Evolutionary conservation across 2,888 invertebrate species (phyloP), one percentile per base, ranked within the genome.

Genomic region (Nasonovia ribisnigri): DNA sequence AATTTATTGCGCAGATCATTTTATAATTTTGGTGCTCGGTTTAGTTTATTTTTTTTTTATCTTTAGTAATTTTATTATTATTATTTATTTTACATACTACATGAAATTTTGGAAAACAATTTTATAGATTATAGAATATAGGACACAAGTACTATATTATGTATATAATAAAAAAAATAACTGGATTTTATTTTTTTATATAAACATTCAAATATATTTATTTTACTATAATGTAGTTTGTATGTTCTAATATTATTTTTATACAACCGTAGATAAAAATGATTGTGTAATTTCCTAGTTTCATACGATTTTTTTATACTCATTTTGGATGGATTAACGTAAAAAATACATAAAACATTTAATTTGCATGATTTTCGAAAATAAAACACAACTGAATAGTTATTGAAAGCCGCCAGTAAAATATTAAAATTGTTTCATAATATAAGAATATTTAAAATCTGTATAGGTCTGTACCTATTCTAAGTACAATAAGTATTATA

Each of bases 201-300:
- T 16, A 5, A n/a, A 67, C 0, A 67, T 67, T 67, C 16, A 67
- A 67, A 67, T 67, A 36, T 67, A 67, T 67, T n/a, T 67, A 67
- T 36, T 67, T 67, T 16, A 67, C 5, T 16, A 51, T 51, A 46
- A 46, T 46, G 16, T 67, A 5, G 1, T 67, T 67, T n/a, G n/a
- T 67, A n/a, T 67, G 36, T 67, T 67, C n/a, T 67, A 67, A 67
- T 67, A 67, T 67, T 67, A 67, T n/a, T 67, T 67, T 67, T 67
- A 67, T n/a, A n/a, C 6, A 36, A n/a, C 67, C 1, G 2, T n/a
- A 77, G 36, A 36, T 77, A 77, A 77, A 77, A 77, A 36, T 36
- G 20, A 20, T 77, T 77, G 3, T 77, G 8, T 77, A 77, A 77
- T 42, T 77, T 36, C 36, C 20, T 77, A 36, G 36, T 77, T 36